These are phyloP conservation scores for Rousettus madagascariensis DNA, from an alignment of 2,797 vertebrate genomes.

Conservation along the genomic window DNA sequence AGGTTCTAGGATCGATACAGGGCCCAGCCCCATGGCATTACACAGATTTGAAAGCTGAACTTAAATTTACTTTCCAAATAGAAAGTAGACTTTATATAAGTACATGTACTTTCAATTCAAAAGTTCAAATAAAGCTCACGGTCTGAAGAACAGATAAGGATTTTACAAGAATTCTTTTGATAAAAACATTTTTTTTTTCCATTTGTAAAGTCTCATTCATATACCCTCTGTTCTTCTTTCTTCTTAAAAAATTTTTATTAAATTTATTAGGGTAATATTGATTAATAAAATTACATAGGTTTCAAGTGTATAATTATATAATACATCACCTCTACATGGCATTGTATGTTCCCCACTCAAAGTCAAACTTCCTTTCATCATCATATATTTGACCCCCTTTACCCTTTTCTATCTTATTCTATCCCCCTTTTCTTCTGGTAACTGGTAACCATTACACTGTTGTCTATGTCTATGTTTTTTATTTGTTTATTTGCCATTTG, in stretches of 20 bases:
- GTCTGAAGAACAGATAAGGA: neutral
- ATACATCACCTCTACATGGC: too few species aligned
- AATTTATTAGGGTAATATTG: too few species aligned
- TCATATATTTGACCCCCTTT: too few species aligned
- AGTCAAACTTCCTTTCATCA: too few species aligned
- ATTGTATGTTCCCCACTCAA: too few species aligned
- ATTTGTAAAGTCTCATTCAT: neutral
- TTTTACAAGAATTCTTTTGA: neutral
- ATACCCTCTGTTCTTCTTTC: neutral
- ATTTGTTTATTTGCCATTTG: too few species aligned
- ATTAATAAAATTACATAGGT: too few species aligned
- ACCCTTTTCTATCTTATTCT: too few species aligned
- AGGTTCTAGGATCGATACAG: neutral
- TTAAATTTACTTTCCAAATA: constrained; percentile 32
- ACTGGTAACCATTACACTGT: too few species aligned
- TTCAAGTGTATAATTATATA: too few species aligned
- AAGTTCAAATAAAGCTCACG: neutral
- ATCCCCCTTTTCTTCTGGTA: too few species aligned
- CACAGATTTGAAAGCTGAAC: neutral
- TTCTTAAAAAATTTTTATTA: neutral
- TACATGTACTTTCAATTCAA: neutral
- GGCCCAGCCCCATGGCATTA: neutral
- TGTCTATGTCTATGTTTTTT: too few species aligned
- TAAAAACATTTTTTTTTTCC: neutral
- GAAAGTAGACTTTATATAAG: neutral